Evolutionary conservation across 1,140 invertebrate genomes (phyloP), one percentile per base, ranked within the genome.

Genomic region (Drosophila mojavensis): DNA sequence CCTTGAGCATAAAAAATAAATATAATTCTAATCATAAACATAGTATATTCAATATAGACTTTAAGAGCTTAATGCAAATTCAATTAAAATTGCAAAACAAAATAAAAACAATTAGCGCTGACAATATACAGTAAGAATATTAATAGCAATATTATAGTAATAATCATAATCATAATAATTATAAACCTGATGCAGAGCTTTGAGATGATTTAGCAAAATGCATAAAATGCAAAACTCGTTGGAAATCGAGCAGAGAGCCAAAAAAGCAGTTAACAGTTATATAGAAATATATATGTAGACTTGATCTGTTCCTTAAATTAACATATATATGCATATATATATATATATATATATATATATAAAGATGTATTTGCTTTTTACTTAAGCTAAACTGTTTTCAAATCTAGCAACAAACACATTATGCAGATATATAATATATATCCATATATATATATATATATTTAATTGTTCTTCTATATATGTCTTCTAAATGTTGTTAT

Each of bases 151-250:
- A 43, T 33, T 62, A 55, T 66, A 9, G 33, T 50, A 53, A 53
- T 63, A 54, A 39, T 39, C 10, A 11, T 39, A 39, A 11, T 39
- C 9, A 39, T 39, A 11, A 39, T 33, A 33, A 33, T 33, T 33
- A 56, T 58, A 72, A 55, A 67, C 70, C 70, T 73, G 70, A 73
- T 60, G 70, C 59, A 68, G 55, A 55, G 55, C 68, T 73, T 67
- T 68, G 56, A 67, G 68, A 61, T 73, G 50, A 73, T 68, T 24
- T 43, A 61, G 64, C 70, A 73, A 73, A 73, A 73, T 73, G 64
- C 70, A 39, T 39, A 39, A 39, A 39, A 39, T 39, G 36, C 36
- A 39, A 73, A 73, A 73, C 70, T 73, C 64, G 70, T 73, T 73
- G 70, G 70, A 66, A 66, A 47, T 62, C 54, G 68, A 70, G 50